Base-by-base conservation (phyloP, 2,888 invertebrate genomes). In the Ephialtes manifestator region DNA sequence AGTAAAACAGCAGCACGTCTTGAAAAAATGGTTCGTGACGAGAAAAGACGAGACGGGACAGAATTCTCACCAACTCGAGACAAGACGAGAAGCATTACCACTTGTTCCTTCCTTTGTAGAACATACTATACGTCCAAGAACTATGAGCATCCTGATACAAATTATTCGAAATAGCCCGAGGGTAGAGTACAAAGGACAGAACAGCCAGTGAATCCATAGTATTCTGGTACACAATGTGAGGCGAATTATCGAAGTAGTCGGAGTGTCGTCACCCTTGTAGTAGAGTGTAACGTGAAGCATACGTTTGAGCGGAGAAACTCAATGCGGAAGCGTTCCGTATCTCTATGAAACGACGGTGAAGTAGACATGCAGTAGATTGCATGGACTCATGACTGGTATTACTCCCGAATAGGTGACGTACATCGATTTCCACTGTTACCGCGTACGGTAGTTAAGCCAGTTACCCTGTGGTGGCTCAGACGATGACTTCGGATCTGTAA, bases 281-380 rank as follows among this genome's bases (percentile, higher is more conserved):
- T 7, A 7, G 58, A 58, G 28, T 5, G 58, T 58, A 28, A 58
- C 5, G 58, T 28, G 28, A 28, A 58, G 28, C 7, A 13, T 58
- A 7, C 28, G 4, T 28, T 28, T 24, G 28, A 58, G n/a, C 39
- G n/a, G 39, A 24, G 18, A 39, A 39, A 15, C n/a, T n/a, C 18
- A 15, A 39, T 18, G 13, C 63, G 18, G 8, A 20, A 8, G 20
- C 11, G 11, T 20, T 20, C 4, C 67, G 72, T 55, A 43, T 75
- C 83, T 82, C 87, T 86, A 90, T 88, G 87, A 87, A 86, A 87
- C 79, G 86, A 89, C 86, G 79, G 71, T 83, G 18, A 20, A 53
- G 20, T 53, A 53, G 53, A 53, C 18, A 53, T 53, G 53, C 53
- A 53, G 51, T 51, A 53, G 18, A 53, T 53, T 53, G 10, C 18